phyloP scores from a whole-genome alignment of 2,888 invertebrate species.

The Hypercompe scribonia region DNA sequence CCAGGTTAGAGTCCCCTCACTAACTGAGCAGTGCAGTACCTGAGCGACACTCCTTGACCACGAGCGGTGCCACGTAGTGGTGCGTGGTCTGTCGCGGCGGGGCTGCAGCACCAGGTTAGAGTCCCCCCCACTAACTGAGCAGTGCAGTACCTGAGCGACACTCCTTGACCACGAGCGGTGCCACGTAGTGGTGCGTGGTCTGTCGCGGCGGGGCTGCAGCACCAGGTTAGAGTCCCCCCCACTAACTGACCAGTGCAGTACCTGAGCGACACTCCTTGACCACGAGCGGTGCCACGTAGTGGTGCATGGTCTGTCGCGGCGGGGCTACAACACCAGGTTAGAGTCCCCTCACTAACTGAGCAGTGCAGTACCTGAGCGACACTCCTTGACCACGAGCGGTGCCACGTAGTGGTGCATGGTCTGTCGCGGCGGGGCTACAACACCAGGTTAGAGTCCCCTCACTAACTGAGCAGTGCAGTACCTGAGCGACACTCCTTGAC shows the following conservation, averaged over 20 bases:
- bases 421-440: conserved; percentile 61
- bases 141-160: conserved; percentile 84
- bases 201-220: conserved; percentile 61
- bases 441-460: conserved; percentile 92
- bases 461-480: neutral
- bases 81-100: conserved; percentile 48
- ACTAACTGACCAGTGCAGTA: neutral
- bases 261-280: conserved; percentile 89
- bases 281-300: conserved; percentile 88
- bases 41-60: conserved; percentile 86
- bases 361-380: conserved; percentile 78
- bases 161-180: conserved; percentile 91
- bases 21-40: conserved; percentile 1
- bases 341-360: conserved; percentile 80
- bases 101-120: conserved; percentile 96
- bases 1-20: neutral
- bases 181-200: conserved; percentile 79
- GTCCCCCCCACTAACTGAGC: conserved; percentile 77
- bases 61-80: conserved; percentile 88
- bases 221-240: conserved; percentile 90
- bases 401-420: conserved; percentile 80
- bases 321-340: conserved; percentile 91
- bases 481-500: conserved; percentile 90
- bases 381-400: conserved; percentile 89
- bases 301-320: conserved; percentile 46